Base-by-base conservation (phyloP, 2,113 vertebrate species). In the Sceloporus undulatus region DNA sequence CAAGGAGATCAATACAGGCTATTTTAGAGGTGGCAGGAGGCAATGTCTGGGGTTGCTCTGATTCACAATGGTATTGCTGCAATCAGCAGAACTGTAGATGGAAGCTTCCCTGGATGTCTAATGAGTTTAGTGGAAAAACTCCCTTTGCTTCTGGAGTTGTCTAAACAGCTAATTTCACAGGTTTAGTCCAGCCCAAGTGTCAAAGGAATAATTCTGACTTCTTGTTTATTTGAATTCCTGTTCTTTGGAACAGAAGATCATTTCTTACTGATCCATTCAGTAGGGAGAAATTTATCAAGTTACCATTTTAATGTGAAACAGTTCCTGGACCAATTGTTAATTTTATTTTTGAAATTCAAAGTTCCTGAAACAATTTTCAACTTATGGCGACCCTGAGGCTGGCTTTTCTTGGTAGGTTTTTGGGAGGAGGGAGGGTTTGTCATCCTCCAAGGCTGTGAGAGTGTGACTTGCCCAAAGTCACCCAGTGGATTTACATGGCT, bases 11-110 rank as follows among this genome's bases (percentile, higher is more conserved):
- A 73, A 42, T 79, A 21, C 5, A 11, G 4, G 29, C 54, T 77
- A 1, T 18, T 65, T 84, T 40, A 68, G 48, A 70, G 40, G 80
- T 88, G 59, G 71, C 40, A 66, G 74, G n/a, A 77, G 73, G 21
- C 9, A 76, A 34, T 29, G 0, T 25, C 75, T 90, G 82, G 0
- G n/a, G 29, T 68, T 1, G 2, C 83, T 68, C 3, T 0, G 1
- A 14, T 85, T 78, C 73, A 40, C 10, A 84, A 4, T 82, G 74
- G 18, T 1, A 77, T 0, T 74, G 11, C 5, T 77, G 2, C 1
- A 85, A 90, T 90, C 19, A 48, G 23, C 18, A 82, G 25, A 89
- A 87, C 73, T 82, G 3, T 38, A 38, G 78, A 75, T 29, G n/a
- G 70, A 0, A 54, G 80, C 56, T 83, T 77, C 42, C 9, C 3